These are phyloP conservation scores for Branchinecta lynchi DNA, from an alignment of 1,140 invertebrate genomes.

Conservation along the genomic window DNA sequence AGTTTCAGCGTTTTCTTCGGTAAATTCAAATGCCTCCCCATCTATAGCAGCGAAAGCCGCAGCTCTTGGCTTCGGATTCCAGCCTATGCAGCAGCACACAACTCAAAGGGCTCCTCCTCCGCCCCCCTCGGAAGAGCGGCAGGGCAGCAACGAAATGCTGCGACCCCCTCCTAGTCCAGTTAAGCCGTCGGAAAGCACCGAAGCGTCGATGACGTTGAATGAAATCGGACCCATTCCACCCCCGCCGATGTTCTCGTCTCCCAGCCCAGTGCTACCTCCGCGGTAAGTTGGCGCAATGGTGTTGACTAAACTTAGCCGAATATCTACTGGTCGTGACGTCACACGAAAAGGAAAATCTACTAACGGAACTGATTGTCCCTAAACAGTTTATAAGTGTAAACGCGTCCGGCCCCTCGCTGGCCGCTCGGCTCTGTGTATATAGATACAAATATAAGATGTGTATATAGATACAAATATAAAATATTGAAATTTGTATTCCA, in stretches of 20 bases:
- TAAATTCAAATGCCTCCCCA: neutral
- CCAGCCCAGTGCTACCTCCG: constrained; percentile 50
- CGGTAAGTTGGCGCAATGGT: constrained; percentile 30
- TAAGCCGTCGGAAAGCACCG: constrained; percentile 59
- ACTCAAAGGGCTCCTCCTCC: constrained; percentile 27
- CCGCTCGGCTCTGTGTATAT: no score
- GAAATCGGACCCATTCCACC: constrained; percentile 88
- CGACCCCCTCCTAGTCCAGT: neutral
- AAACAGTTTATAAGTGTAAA: no score
- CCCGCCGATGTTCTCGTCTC: constrained; percentile 84
- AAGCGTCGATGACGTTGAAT: constrained; percentile 73
- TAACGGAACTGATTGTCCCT: no score
- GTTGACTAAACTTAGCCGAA: no score
- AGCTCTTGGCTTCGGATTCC: neutral
- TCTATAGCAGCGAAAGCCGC: constrained; percentile 1
- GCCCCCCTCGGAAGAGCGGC: constrained; percentile 11
- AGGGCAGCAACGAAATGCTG: neutral
- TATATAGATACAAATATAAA: no score
- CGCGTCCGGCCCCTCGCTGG: no score
- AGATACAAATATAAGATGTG: no score
- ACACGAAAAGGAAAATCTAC: no score
- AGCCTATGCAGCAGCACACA: constrained; percentile 21
- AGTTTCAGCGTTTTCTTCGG: constrained; percentile 1
- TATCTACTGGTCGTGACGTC: no score
- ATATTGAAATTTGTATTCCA: no score